Conservation (phyloP, 2,888 invertebrate species). For the Agrochola lota region DNA sequence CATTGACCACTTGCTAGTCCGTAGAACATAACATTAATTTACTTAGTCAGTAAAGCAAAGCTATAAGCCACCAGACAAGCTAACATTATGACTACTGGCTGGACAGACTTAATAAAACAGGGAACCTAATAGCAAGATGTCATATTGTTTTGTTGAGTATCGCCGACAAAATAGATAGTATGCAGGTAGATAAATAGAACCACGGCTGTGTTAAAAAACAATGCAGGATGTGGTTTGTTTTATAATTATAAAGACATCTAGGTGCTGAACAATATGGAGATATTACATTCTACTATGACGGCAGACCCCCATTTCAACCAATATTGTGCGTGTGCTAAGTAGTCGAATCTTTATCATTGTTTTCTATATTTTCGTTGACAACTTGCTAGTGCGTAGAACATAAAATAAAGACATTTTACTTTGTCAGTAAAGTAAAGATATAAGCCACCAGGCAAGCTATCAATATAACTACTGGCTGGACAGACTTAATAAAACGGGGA, state of each 20-base stretch:
- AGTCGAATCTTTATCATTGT: too few species aligned
- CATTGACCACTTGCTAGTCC: conserved; percentile 21
- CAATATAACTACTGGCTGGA: neutral
- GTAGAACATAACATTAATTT: conserved; percentile 15
- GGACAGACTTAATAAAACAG: conserved; percentile 20
- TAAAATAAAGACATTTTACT: too few species aligned
- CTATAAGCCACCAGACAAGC: neutral
- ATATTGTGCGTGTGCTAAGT: too few species aligned
- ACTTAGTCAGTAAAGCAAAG: conserved; percentile 13
- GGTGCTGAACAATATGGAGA: neutral
- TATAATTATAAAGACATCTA: neutral
- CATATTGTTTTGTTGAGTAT: conserved; percentile 13
- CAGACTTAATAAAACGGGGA: conserved; percentile 18
- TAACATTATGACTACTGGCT: neutral
- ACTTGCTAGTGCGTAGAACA: too few species aligned
- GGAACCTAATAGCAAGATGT: neutral
- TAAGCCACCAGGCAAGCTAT: neutral
- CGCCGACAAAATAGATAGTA: conserved; percentile 7
- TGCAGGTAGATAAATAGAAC: neutral
- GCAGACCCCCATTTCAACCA: too few species aligned
- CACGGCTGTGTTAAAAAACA: neutral
- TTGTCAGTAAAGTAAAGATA: neutral
- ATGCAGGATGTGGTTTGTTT: neutral
- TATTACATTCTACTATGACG: neutral
- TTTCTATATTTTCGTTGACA: too few species aligned